phyloP scores from a whole-genome alignment of 2,888 invertebrate genomes.

The Cantharis rufa region DNA sequence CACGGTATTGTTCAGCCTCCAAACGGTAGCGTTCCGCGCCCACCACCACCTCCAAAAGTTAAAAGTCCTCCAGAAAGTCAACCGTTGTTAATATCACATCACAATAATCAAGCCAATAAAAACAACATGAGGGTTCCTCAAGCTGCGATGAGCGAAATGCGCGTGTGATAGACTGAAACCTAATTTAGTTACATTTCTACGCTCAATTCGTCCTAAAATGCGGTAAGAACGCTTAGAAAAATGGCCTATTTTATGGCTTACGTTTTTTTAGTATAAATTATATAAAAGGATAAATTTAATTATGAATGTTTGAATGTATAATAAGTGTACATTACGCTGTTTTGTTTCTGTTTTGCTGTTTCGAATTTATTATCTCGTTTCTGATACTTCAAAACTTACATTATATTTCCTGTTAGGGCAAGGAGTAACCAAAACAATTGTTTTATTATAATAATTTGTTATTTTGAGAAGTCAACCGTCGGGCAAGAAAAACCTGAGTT shows the following conservation, averaged over 20 bases:
- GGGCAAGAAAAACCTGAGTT: not conserved
- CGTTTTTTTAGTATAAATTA: constrained; percentile 33
- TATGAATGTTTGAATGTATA: constrained; percentile 47
- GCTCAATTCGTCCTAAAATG: constrained; percentile 43
- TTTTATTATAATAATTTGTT: constrained; percentile 5
- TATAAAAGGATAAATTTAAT: constrained; percentile 40
- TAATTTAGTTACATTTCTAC: constrained; percentile 23
- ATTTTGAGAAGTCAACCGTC: not conserved
- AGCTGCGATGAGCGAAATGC: constrained; percentile 87
- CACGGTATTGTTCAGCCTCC: constrained; percentile 64
- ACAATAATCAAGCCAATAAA: constrained; percentile 53
- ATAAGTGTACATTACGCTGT: constrained; percentile 34
- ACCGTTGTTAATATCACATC: constrained; percentile 57
- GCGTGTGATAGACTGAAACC: constrained; percentile 71
- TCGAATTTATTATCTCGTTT: constrained; percentile 26
- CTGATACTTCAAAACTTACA: constrained; percentile 13
- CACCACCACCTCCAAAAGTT: constrained; percentile 61
- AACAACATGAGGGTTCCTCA: constrained; percentile 71
- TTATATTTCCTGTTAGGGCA: constrained; percentile 7
- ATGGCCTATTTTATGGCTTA: constrained; percentile 40
- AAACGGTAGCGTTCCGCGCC: constrained; percentile 65
- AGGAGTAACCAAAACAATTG: not conserved
- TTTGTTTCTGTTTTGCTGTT: constrained; percentile 32
- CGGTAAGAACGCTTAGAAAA: constrained; percentile 25
- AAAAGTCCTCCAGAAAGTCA: constrained; percentile 64